Conservation (phyloP, 2,888 invertebrate species). For the Drosophila neoperkinsi region DNA sequence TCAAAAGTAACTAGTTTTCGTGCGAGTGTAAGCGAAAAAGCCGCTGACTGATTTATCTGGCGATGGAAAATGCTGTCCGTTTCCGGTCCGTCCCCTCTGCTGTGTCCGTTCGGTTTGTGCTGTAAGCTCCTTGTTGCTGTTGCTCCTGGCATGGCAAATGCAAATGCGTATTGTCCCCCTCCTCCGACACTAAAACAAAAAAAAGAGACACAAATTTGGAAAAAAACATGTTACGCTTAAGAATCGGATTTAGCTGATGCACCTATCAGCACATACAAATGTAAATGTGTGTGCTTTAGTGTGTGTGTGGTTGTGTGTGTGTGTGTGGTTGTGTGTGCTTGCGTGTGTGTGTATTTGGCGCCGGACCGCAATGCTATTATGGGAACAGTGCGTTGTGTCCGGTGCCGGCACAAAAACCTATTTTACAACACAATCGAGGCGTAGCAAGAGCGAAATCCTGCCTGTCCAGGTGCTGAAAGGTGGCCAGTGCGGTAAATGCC, state of each 20-base stretch:
- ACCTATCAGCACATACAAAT: slow-evolving; percentile 45
- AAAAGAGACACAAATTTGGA: slow-evolving; percentile 11
- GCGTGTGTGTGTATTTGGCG: slow-evolving; percentile 49
- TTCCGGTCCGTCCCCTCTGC: not conserved
- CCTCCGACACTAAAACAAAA: slow-evolving; percentile 2
- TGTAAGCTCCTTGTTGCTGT: slow-evolving; percentile 35
- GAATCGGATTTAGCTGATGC: slow-evolving; percentile 72
- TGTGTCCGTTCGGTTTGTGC: slow-evolving; percentile 2
- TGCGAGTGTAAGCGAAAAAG: slow-evolving; percentile 11
- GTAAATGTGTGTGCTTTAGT: slow-evolving; percentile 7
- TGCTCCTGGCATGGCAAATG: slow-evolving; percentile 32
- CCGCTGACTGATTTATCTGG: slow-evolving; percentile 21
- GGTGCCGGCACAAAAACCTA: slow-evolving; percentile 41
- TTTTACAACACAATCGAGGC: slow-evolving; percentile 31
- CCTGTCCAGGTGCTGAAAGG: slow-evolving; percentile 62
- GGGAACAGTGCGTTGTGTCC: slow-evolving; percentile 60
- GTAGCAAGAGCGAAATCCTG: slow-evolving; percentile 10
- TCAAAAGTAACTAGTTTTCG: not conserved
- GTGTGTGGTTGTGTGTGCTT: slow-evolving; percentile 5
- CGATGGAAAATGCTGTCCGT: not conserved
- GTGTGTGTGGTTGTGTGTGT: slow-evolving; percentile 48
- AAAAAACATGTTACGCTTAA: slow-evolving; percentile 48
- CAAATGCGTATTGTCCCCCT: slow-evolving; percentile 23
- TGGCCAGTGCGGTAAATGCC: slow-evolving; percentile 59
- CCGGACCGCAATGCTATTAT: slow-evolving; percentile 75